Percentiles rank a stretch among this genome's conserved stretches.
Evolutionary conservation across 2,888 invertebrate genomes (phyloP).

Genomic region (Tinea semifulvella): DNA sequence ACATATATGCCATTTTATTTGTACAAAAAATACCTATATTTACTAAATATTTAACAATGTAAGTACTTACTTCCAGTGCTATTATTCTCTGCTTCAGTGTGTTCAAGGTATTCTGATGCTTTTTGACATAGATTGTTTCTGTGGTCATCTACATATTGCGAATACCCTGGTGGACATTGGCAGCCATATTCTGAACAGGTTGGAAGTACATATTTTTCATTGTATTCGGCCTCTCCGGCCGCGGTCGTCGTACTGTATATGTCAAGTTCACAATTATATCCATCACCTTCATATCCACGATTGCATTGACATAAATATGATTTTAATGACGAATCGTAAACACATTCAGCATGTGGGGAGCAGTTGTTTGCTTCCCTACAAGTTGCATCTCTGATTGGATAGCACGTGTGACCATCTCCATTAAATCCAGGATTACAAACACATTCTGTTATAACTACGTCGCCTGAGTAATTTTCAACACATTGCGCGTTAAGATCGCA

Average conservation of each 20-base stretch:
- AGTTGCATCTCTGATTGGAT: slow-evolving; percentile 24
- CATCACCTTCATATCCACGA: slow-evolving; percentile 77
- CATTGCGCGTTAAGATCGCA: slow-evolving; percentile 73
- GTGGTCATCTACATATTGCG: slow-evolving; percentile 28
- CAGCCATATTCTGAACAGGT: slow-evolving; percentile 37
- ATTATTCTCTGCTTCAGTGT: slow-evolving; percentile 1
- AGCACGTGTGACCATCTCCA: slow-evolving; percentile 79
- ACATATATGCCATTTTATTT: background rate
- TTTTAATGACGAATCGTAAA: slow-evolving; percentile 27
- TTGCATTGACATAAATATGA: slow-evolving; percentile 67
- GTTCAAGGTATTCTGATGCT: background rate
- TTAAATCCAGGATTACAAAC: slow-evolving; percentile 77
- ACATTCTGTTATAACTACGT: slow-evolving; percentile 47
- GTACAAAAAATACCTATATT: background rate
- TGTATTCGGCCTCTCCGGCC: slow-evolving; percentile 38
- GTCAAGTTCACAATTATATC: slow-evolving; percentile 51
- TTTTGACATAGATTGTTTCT: slow-evolving; percentile 40
- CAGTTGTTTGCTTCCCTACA: slow-evolving; percentile 30
- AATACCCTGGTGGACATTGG: slow-evolving; percentile 43
- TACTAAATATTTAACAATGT: background rate
- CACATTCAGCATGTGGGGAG: slow-evolving; percentile 39
- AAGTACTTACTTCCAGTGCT: slow-evolving; percentile 9
- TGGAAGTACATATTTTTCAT: slow-evolving; percentile 41
- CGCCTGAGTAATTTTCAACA: slow-evolving; percentile 32
- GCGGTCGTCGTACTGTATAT: slow-evolving; percentile 12